Evolutionary conservation across 1,140 invertebrate genomes (phyloP), one percentile per base, ranked within the genome.

Genomic region (Philotrypesis tridentata): DNA sequence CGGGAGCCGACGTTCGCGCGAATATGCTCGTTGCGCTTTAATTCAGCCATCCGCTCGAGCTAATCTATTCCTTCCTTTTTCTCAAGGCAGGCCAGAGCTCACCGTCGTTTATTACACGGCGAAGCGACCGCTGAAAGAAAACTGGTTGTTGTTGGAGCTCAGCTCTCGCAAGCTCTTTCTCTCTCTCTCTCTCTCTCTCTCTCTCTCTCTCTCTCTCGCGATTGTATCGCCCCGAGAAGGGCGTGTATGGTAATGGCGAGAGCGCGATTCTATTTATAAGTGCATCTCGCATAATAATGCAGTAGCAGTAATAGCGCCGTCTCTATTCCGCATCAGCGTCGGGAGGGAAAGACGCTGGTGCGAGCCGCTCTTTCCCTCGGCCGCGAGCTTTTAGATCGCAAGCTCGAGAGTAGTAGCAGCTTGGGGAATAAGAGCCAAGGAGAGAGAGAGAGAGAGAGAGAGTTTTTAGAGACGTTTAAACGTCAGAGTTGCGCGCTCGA

Each of bases 191-290:
- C 33, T 37, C 33, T 37, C 33, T 65, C 27, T 65, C 63, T 1
- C 63, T 63, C 21, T 1, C 40, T 43, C 33, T 5, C 55, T 60
- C 4, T 23, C 11, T 4, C 33, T 1, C 17, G 21, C 63, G 77
- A 78, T 79, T 70, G 33, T 21, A 48, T 79, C 63, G n/a, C n/a
- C n/a, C n/a, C n/a, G n/a, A 70, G 33, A 55, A 79, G 25, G 33
- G 37, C 37, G 63, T 55, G 23, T 21, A n/a, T 9, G 8, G 23
- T 77, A 65, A 43, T 77, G 33, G 31, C 23, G n/a, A 40, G 23
- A 12, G 60, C 29, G 33, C 29, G 55, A 17, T 65, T 27, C 25
- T 65, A 65, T 65, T 29, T 65, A 65, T 65, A 65, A 29, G 61
- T 17, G 25, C 25, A 25, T n/a, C 12, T 65, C 25, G 23, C 61